Percentiles rank a stretch among this genome's conserved stretches.
Conservation (phyloP, 2,113 vertebrate species). For the Falcunculus frontatus region DNA sequence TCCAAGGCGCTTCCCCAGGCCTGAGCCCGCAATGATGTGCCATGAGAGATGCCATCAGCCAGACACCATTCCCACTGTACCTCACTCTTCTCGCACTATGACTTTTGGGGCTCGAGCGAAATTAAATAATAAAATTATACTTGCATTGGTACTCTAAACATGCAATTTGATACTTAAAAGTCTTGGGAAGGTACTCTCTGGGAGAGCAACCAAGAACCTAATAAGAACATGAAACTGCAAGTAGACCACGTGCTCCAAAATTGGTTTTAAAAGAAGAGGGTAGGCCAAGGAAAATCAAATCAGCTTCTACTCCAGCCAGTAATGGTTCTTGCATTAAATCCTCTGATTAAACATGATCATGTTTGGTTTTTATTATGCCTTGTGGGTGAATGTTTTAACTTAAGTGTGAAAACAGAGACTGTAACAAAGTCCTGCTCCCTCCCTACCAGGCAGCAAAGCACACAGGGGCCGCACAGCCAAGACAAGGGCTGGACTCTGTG, state of each 20-base stretch:
- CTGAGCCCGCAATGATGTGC: background rate
- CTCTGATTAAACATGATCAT: background rate
- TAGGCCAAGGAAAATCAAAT: background rate
- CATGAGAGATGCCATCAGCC: accelerated
- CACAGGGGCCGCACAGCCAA: accelerated
- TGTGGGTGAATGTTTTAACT: background rate
- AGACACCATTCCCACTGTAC: accelerated
- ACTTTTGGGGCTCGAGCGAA: background rate
- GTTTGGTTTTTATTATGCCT: background rate
- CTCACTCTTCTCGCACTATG: background rate
- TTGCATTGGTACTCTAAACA: background rate
- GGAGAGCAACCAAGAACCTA: background rate
- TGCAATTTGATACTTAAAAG: background rate
- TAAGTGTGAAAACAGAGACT: background rate
- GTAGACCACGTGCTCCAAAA: background rate
- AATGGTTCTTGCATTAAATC: background rate
- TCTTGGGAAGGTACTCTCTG: background rate
- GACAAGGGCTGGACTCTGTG: background rate
- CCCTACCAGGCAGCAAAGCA: background rate
- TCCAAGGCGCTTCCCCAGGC: background rate
- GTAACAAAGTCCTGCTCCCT: background rate
- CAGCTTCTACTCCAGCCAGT: background rate
- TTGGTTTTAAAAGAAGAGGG: background rate
- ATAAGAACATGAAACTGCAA: background rate
- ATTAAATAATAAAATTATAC: background rate